Evolutionary conservation across 2,113 vertebrate species (phyloP), one percentile per base, ranked within the genome.

Genomic region (Grammomys dolichurus): DNA sequence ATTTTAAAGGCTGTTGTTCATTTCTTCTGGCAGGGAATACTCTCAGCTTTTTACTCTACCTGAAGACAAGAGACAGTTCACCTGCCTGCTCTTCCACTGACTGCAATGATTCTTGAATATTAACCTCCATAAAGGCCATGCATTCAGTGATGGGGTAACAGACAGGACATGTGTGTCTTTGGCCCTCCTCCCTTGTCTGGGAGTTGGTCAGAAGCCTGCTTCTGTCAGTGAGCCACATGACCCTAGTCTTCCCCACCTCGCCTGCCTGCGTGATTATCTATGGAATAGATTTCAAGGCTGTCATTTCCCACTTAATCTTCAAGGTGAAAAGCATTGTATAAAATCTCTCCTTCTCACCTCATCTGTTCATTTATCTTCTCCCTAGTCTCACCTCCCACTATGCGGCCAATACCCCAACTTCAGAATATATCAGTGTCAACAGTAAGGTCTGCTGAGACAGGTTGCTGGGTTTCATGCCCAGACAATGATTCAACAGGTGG

Each of bases 291-390:
- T 90, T 82, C n/a, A 65, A 46, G 13, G 4, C 22, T 77, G 36
- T 43, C 16, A 63, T 95, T 91, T 93, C 73, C 48, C 8, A 72
- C 8, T 26, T 93, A 11, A 84, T 40, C 93, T 91, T 89, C 76
- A 20, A 65, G 95, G 70, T 43, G n/a, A 56, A 20, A 87, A 94
- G 36, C 67, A 16, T 20, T 77, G 67, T 73, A 89, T 40, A 81
- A 94, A 8, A 20, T 26, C 9, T 51, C 58, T 20, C 7, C 54
- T 40, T 10, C 54, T 60, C 65, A 78, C 70, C 46, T 95, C 88
- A 65, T 69, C 67, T 73, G 70, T 78, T 9, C 31, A 22, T 36
- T n/a, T 33, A 3, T 72, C 60, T 5, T 72, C 72, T 63, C 16
- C 51, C 33, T 16, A 54, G 40, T n/a, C 72, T 40, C 72, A 24